Conservation (phyloP, 2,888 invertebrate species). For the Xestia ashworthii region DNA sequence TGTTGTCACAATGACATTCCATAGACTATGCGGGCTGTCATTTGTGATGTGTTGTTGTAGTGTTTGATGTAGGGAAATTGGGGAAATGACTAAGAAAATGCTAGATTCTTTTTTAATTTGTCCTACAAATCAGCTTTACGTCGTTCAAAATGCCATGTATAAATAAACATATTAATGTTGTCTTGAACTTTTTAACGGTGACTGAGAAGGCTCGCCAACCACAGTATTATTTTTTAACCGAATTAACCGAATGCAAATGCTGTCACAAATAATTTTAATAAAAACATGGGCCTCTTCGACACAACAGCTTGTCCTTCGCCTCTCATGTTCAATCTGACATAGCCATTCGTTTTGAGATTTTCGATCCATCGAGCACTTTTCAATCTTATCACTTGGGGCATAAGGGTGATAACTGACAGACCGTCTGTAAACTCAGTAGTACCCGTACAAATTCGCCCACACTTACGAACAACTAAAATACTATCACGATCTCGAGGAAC, state of each 20-base stretch:
- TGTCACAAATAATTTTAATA: neutral
- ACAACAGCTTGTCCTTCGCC: neutral
- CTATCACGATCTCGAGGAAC: constrained; percentile 19
- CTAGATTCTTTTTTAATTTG: neutral
- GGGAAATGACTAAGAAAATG: neutral
- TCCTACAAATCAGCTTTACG: neutral
- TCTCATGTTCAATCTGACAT: neutral
- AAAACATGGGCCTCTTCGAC: neutral
- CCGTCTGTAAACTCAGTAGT: too few species aligned
- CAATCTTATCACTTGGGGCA: too few species aligned
- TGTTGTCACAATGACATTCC: constrained; percentile 67
- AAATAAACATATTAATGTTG: neutral
- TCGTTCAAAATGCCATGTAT: neutral
- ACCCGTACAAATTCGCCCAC: neutral
- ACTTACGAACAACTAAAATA: constrained; percentile 6
- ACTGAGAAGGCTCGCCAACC: neutral
- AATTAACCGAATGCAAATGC: neutral
- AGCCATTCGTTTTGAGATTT: neutral
- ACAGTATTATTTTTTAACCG: neutral
- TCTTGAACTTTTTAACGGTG: neutral
- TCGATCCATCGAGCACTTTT: neutral
- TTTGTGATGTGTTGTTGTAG: constrained; percentile 30
- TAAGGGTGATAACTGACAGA: too few species aligned
- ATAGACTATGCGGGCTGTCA: constrained; percentile 59
- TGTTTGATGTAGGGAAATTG: neutral